A percentile compares a stretch with the other conserved stretches of the same genome.
phyloP scores from a whole-genome alignment of 2,113 vertebrate genomes.

The Electrona antarctica region DNA sequence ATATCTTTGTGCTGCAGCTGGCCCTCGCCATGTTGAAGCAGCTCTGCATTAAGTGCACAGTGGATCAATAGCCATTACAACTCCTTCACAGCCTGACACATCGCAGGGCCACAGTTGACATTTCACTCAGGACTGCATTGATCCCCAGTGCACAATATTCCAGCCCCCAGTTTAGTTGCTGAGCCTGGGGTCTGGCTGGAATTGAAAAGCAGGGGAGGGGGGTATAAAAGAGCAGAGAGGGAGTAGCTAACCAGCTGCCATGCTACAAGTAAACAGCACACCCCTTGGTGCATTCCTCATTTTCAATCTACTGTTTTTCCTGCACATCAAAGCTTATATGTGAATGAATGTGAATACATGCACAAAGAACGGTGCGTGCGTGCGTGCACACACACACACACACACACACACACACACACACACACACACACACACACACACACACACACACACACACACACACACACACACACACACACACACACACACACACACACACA shows the following conservation, averaged over 20 bases:
- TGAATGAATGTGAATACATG: slow-evolving; percentile 58
- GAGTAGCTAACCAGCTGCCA: slow-evolving; percentile 87
- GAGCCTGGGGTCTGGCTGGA: slow-evolving; percentile 87
- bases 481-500: too few species aligned
- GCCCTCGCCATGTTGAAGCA: slow-evolving; percentile 81
- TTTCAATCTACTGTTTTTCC: slow-evolving; percentile 88
- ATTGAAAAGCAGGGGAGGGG: slow-evolving; percentile 86
- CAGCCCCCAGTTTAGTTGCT: slow-evolving; percentile 89
- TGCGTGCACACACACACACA: too few species aligned
- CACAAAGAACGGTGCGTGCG: slow-evolving; percentile 25
- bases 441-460: too few species aligned
- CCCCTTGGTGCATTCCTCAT: slow-evolving; percentile 84
- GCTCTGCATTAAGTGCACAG: slow-evolving; percentile 97
- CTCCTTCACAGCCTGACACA: slow-evolving; percentile 97
- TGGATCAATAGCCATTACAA: slow-evolving; percentile 99
- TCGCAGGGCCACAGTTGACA: slow-evolving; percentile 94
- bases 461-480: too few species aligned
- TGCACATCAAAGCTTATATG: slow-evolving; percentile 83
- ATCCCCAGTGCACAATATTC: slow-evolving; percentile 95
- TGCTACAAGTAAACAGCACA: slow-evolving; percentile 89
- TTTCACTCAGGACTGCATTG: slow-evolving; percentile 96
- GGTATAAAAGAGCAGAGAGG: slow-evolving; percentile 64
- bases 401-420: too few species aligned
- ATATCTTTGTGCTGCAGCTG: slow-evolving; percentile 92
- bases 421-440: too few species aligned